Conservation (phyloP, 2,797 vertebrate genomes). For the Gobionotothen gibberifrons region DNA sequence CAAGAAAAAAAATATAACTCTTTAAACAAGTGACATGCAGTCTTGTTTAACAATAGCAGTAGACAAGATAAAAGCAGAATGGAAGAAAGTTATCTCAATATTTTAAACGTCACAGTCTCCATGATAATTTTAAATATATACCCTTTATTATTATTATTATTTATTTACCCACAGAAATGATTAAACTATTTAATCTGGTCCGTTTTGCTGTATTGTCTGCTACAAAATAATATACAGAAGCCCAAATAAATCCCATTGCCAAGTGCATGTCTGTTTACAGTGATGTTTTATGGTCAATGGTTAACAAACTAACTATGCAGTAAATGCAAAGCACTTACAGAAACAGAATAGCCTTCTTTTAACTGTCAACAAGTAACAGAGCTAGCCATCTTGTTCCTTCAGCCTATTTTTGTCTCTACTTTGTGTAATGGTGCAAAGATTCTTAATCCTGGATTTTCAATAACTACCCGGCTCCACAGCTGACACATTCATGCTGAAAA, state of each 20-base stretch:
- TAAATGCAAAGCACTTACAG: background rate
- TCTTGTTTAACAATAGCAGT: background rate
- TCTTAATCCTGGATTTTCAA: constrained; percentile 3
- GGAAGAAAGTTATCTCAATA: background rate
- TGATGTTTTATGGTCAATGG: constrained; percentile 3
- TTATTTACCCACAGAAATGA: background rate
- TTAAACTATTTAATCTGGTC: background rate
- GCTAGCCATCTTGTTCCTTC: background rate
- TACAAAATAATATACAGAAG: constrained; percentile 8
- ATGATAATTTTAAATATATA: background rate
- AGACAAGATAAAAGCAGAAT: constrained; percentile 6
- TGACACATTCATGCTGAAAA: constrained; percentile 60
- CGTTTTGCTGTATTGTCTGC: background rate
- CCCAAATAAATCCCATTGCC: background rate
- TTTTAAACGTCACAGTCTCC: background rate
- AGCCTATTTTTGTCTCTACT: constrained; percentile 2
- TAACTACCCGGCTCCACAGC: constrained; percentile 35
- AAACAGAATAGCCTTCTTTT: constrained; percentile 26
- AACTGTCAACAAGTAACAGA: constrained; percentile 31
- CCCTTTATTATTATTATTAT: background rate
- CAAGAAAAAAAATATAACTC: no score
- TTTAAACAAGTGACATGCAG: background rate
- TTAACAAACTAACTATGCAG: constrained; percentile 14
- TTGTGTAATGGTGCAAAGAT: constrained; percentile 25
- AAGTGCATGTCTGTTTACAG: constrained; percentile 17